Conservation (phyloP, 1,140 invertebrate species). For the Aphidius ervi region DNA sequence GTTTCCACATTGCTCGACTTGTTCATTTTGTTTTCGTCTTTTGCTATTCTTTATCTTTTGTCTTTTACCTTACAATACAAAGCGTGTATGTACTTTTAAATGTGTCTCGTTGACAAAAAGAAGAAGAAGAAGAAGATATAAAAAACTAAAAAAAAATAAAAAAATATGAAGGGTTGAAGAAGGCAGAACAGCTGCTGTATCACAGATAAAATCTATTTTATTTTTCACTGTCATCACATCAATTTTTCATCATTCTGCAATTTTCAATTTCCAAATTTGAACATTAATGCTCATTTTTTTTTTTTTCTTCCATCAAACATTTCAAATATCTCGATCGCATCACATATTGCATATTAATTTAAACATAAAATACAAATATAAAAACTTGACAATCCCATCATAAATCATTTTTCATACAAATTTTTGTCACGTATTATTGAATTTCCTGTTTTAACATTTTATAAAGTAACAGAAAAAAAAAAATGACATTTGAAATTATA, state of each 20-base stretch:
- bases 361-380: too few relatives aligned
- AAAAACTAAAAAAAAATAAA: neutral
- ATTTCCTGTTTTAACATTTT: too few relatives aligned
- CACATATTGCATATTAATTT: too few relatives aligned
- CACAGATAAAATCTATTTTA: neutral
- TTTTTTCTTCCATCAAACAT: too few relatives aligned
- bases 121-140: slow-evolving; percentile 31
- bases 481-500: slow-evolving; percentile 3
- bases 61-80: slow-evolving; percentile 4
- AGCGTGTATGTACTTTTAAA: neutral
- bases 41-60: slow-evolving; percentile 6
- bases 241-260: too few relatives aligned
- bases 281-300: too few relatives aligned
- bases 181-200: slow-evolving; percentile 9
- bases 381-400: too few relatives aligned
- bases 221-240: too few relatives aligned
- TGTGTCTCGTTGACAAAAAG: slow-evolving; percentile 19
- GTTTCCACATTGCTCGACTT: slow-evolving; percentile 14
- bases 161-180: neutral
- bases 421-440: too few relatives aligned
- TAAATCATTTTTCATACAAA: too few relatives aligned
- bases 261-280: too few relatives aligned
- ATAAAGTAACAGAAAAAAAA: neutral
- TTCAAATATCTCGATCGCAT: too few relatives aligned
- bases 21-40: slow-evolving; percentile 10